Conservation (phyloP, 2,797 vertebrate genomes). For the Masticophis lateralis region DNA sequence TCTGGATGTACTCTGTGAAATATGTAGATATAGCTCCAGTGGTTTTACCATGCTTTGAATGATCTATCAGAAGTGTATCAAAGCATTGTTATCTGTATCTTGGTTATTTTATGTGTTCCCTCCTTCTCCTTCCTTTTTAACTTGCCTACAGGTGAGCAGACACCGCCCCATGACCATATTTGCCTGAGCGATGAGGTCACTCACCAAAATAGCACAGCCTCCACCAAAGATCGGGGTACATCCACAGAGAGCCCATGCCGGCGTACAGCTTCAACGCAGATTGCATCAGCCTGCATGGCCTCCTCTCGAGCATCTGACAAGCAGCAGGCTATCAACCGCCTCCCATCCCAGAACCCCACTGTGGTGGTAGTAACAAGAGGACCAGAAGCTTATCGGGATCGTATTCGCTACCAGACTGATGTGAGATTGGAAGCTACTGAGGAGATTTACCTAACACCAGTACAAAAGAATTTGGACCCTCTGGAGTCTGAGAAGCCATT, state of each 20-base stretch:
- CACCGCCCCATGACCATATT: constrained; percentile 87
- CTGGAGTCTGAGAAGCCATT: constrained; percentile 72
- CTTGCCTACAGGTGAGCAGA: constrained; percentile 80
- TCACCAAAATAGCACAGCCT: constrained; percentile 80
- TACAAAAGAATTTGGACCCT: constrained; percentile 82
- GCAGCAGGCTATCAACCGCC: constrained; percentile 54
- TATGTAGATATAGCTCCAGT: not conserved
- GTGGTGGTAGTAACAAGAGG: constrained; percentile 64
- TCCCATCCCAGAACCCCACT: constrained; percentile 58
- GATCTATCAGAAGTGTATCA: not conserved
- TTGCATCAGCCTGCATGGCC: constrained; percentile 62
- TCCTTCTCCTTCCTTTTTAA: not conserved
- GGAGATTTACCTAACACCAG: constrained; percentile 93
- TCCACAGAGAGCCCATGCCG: constrained; percentile 89
- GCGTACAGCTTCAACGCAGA: constrained; percentile 79
- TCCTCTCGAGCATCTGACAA: constrained; percentile 56
- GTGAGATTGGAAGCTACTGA: constrained; percentile 90
- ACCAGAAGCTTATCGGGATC: constrained; percentile 81
- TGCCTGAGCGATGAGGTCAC: constrained; percentile 95
- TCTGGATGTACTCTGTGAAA: not conserved
- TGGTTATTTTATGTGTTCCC: not conserved
- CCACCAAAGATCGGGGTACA: constrained; percentile 94
- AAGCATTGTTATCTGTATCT: not conserved
- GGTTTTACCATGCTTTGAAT: not conserved
- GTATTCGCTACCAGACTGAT: constrained; percentile 87